phyloP scores from a whole-genome alignment of 2,113 vertebrate species.

The Verasper variegatus region DNA sequence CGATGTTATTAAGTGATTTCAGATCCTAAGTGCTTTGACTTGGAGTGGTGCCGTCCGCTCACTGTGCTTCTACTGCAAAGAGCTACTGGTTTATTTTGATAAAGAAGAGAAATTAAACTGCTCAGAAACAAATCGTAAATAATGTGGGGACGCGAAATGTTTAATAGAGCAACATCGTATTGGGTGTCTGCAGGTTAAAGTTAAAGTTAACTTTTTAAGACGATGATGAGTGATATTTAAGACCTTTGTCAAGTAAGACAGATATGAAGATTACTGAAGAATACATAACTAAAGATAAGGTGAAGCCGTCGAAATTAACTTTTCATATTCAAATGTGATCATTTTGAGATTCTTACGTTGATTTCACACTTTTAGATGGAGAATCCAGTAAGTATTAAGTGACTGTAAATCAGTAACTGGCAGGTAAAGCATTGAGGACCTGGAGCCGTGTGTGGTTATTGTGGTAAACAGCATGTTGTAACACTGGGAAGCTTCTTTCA shows the following conservation, averaged over 20 bases:
- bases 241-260: no score
- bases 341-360: constrained; percentile 31
- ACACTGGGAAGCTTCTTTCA: constrained; percentile 5
- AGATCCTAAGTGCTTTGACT: not conserved
- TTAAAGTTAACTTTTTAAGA: no score
- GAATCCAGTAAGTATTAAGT: constrained; percentile 72
- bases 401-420: constrained; percentile 41
- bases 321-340: constrained; percentile 1
- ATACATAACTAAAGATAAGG: no score
- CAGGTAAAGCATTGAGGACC: constrained; percentile 57
- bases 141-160: no score
- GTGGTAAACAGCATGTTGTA: constrained; percentile 49
- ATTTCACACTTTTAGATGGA: constrained; percentile 73
- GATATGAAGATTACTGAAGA: no score
- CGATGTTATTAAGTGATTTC: not conserved
- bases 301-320: no score
- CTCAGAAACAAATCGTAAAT: no score
- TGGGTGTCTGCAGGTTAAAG: no score
- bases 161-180: no score
- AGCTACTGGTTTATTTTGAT: no score
- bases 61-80: not conserved
- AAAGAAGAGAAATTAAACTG: no score
- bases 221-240: no score
- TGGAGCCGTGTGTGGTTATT: constrained; percentile 31
- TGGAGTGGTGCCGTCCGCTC: not conserved